Evolutionary conservation across 1,140 invertebrate genomes (phyloP).

Genomic region (Trichoplusia ni): DNA sequence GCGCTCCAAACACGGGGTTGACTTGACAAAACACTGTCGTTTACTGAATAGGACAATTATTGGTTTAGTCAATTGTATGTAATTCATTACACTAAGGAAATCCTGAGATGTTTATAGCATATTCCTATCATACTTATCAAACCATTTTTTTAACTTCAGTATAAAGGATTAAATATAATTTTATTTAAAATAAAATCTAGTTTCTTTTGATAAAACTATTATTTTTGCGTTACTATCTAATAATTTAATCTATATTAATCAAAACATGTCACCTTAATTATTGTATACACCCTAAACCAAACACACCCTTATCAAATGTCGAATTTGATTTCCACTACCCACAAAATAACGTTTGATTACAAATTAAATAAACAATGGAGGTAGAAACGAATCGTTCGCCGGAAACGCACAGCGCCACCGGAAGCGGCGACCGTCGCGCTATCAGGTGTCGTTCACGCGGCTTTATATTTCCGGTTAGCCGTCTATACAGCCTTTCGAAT

Average conservation of each 20-base stretch:
- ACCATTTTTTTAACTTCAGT: no score
- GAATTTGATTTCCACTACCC: slow-evolving; percentile 24
- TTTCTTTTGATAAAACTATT: no score
- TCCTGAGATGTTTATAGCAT: no score
- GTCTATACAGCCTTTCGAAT: neutral
- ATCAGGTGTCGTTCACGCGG: slow-evolving; percentile 53
- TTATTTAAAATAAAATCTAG: no score
- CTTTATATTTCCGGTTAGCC: slow-evolving; percentile 27
- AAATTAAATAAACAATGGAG: slow-evolving; percentile 59
- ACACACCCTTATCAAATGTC: neutral
- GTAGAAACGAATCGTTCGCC: slow-evolving; percentile 48
- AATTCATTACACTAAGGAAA: no score
- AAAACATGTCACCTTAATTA: neutral
- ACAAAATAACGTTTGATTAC: slow-evolving; percentile 44
- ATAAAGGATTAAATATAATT: no score
- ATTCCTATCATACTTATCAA: no score
- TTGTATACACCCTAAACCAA: slow-evolving; percentile 16
- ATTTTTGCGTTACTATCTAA: no score
- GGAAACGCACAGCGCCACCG: slow-evolving; percentile 49
- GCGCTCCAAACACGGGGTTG: no score
- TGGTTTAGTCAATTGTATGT: no score
- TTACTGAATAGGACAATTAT: no score
- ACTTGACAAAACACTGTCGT: no score
- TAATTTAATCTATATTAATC: neutral
- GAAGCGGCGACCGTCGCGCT: slow-evolving; percentile 41